These are phyloP conservation scores for Torymus tubicola DNA, from an alignment of 2,888 invertebrate species.

Conservation along the genomic window DNA sequence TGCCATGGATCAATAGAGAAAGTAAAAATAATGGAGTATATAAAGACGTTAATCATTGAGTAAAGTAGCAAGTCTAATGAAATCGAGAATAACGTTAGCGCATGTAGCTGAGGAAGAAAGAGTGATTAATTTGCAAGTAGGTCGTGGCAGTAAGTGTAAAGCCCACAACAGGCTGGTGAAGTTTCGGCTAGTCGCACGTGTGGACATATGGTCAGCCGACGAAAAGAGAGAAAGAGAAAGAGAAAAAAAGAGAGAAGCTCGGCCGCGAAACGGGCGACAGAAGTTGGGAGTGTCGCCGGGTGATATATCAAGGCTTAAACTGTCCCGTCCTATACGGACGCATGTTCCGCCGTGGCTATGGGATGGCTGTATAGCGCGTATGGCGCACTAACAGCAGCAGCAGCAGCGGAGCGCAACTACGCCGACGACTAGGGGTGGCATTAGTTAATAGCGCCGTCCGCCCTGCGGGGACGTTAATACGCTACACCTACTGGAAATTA, in stretches of 20 bases:
- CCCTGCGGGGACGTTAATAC: conserved; percentile 70
- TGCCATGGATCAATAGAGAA: too few species aligned
- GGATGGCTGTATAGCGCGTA: conserved; percentile 66
- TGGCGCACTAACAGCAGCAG: conserved; percentile 62
- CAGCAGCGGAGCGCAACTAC: not conserved
- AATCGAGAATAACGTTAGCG: conserved; percentile 4
- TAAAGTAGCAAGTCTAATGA: conserved; percentile 19
- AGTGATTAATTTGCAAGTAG: conserved; percentile 54
- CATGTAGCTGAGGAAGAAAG: conserved; percentile 21
- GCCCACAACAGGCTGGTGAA: conserved; percentile 13
- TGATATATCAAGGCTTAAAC: conserved; percentile 77
- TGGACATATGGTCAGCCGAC: conserved; percentile 57
- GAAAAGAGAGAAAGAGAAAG: conserved; percentile 15
- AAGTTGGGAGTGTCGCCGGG: conserved; percentile 76
- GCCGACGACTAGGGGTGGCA: conserved; percentile 64
- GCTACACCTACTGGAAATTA: conserved; percentile 65
- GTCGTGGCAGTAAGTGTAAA: conserved; percentile 50
- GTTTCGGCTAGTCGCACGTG: conserved; percentile 23
- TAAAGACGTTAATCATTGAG: not conserved
- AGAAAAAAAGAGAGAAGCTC: conserved; percentile 67
- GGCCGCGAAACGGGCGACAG: conserved; percentile 74
- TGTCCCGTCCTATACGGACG: conserved; percentile 68
- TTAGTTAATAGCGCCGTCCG: conserved; percentile 74
- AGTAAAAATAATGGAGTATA: too few species aligned
- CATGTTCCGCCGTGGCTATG: conserved; percentile 64